Conservation (phyloP, 2,888 invertebrate species). For the Meta bourneti region DNA sequence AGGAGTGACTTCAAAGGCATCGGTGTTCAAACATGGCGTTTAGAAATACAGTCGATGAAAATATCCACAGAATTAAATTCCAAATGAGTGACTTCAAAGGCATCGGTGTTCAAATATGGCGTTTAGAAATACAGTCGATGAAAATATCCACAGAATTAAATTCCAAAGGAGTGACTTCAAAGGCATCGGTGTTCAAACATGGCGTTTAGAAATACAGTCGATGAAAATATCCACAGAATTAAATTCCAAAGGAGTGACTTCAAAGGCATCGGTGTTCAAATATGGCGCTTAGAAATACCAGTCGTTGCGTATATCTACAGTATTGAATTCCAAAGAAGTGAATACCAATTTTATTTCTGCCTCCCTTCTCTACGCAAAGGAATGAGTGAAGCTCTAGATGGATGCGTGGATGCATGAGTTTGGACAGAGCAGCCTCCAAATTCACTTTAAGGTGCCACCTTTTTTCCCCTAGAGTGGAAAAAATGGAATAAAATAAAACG, state of each 20-base stretch:
- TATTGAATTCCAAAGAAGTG: constrained; percentile 3
- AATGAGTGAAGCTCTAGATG: background rate
- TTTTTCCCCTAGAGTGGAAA: background rate
- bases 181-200: background rate
- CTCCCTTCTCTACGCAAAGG: background rate
- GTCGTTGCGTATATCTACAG: background rate
- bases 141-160: too few species aligned
- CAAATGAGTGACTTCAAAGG: background rate
- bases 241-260: background rate
- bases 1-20: too few species aligned
- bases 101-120: too few species aligned
- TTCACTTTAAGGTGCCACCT: background rate
- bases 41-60: too few species aligned
- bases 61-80: too few species aligned
- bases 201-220: background rate
- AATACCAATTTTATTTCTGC: background rate
- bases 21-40: too few species aligned
- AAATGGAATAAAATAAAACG: background rate
- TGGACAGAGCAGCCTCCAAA: constrained; percentile 1
- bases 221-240: background rate
- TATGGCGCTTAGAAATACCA: background rate
- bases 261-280: background rate
- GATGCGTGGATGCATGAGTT: background rate
- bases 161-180: background rate
- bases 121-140: too few species aligned